phyloP scores from a whole-genome alignment of 1,140 invertebrate genomes.

The Lanistes nyassanus region DNA sequence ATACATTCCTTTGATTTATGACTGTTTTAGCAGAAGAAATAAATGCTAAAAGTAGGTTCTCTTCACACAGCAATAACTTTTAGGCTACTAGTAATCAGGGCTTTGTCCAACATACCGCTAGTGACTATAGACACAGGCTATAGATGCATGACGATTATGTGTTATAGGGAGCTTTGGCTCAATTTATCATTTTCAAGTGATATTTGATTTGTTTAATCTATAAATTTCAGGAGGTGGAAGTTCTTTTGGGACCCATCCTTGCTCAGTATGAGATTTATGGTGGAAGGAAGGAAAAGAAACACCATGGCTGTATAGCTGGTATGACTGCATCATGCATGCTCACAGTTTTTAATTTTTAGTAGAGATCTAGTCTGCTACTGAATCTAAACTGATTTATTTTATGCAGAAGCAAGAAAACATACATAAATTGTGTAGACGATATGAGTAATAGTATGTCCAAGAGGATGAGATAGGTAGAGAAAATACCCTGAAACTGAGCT shows the following conservation, averaged over 20 bases:
- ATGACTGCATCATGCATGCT: not conserved
- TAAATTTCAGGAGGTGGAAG: slow-evolving; percentile 12
- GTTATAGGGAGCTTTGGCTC: not conserved
- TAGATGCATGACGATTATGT: not conserved
- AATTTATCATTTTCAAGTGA: not conserved
- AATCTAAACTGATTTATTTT: not conserved
- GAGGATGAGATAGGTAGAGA: too few relatives aligned
- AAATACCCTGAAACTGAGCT: too few relatives aligned
- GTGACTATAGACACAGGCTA: not conserved
- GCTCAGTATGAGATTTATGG: not conserved
- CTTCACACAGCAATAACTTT: too few relatives aligned
- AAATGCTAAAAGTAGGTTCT: too few relatives aligned
- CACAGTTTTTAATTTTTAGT: not conserved
- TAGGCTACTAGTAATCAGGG: too few relatives aligned
- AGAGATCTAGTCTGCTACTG: not conserved
- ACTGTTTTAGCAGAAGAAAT: too few relatives aligned
- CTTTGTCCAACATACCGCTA: too few relatives aligned
- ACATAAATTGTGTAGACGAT: too few relatives aligned
- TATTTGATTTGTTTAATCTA: not conserved
- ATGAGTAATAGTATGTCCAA: too few relatives aligned
- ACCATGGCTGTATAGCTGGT: slow-evolving; percentile 2
- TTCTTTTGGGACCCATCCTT: not conserved
- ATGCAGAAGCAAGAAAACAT: too few relatives aligned
- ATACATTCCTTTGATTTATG: too few relatives aligned
- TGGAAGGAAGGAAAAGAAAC: not conserved